phyloP scores from a whole-genome alignment of 2,113 vertebrate genomes.

The Scolopax mira region DNA sequence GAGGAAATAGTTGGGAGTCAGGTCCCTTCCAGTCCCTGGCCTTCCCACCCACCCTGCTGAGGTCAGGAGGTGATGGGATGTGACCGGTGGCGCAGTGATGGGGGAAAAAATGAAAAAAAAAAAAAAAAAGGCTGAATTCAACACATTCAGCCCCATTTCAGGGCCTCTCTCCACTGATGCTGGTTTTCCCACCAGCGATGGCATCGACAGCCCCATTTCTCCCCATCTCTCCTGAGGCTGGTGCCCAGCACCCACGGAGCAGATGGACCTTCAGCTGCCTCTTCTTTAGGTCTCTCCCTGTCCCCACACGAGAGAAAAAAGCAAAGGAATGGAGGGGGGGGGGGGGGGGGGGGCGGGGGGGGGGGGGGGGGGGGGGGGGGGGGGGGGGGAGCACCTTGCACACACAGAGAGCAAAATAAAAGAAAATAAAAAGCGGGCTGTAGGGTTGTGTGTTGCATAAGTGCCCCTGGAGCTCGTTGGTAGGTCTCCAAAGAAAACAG shows the following conservation, averaged over 20 bases:
- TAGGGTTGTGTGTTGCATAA: slow-evolving; percentile 12
- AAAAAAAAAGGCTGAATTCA: too few relatives aligned
- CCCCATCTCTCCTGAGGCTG: too few relatives aligned
- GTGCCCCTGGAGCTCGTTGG: slow-evolving; percentile 5
- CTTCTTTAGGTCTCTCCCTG: not conserved
- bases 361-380: too few relatives aligned
- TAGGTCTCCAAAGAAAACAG: slow-evolving; percentile 45
- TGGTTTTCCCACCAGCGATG: too few relatives aligned
- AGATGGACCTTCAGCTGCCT: not conserved
- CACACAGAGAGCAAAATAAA: too few relatives aligned
- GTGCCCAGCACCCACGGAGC: not conserved
- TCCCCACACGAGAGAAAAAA: not conserved
- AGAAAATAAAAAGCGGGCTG: not conserved
- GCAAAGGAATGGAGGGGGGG: not conserved
- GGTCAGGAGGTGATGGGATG: not conserved
- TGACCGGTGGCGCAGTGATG: not conserved
- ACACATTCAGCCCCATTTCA: too few relatives aligned
- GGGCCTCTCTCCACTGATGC: too few relatives aligned
- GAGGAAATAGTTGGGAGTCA: not conserved
- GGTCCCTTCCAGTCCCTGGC: not conserved
- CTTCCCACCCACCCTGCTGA: not conserved
- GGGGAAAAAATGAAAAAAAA: too few relatives aligned
- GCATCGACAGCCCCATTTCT: too few relatives aligned
- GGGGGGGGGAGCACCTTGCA: too few relatives aligned
- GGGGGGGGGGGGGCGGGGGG: too few relatives aligned